Evolutionary conservation across 2,888 invertebrate species (phyloP).

Genomic region (Acronicta alni): DNA sequence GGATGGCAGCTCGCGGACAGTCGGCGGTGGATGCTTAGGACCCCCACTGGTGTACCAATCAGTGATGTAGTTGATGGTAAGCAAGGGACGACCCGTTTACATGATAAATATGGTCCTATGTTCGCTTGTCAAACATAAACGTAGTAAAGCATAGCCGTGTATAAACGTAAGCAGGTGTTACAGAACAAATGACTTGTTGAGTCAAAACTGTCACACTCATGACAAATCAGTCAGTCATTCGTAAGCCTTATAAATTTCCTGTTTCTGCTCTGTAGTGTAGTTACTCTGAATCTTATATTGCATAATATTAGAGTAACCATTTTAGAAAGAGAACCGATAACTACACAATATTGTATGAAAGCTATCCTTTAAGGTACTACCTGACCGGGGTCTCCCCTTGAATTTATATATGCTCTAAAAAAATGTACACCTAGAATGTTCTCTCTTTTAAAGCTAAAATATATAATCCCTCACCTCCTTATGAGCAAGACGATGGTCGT

Average conservation of each 20-base stretch:
- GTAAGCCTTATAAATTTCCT: no score
- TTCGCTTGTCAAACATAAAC: no score
- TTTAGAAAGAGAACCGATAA: no score
- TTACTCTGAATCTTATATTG: no score
- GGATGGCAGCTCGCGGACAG: slow-evolving; percentile 91
- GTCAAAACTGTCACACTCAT: no score
- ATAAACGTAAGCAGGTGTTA: no score
- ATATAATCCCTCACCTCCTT: slow-evolving; percentile 90
- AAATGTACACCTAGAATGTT: background rate
- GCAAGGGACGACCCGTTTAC: slow-evolving; percentile 28
- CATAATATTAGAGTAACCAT: no score
- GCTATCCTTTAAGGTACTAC: slow-evolving; percentile 71
- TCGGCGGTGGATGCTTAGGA: slow-evolving; percentile 76
- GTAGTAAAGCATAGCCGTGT: no score
- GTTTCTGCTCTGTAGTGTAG: no score
- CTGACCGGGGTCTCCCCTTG: slow-evolving; percentile 22
- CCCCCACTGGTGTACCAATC: slow-evolving; percentile 69
- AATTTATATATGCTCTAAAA: background rate
- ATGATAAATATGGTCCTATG: no score
- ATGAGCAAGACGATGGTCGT: slow-evolving; percentile 96
- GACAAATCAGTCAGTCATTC: no score
- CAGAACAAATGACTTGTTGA: no score
- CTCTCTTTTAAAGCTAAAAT: background rate
- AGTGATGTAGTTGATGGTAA: slow-evolving; percentile 40
- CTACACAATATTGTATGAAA: background rate